phyloP scores from a whole-genome alignment of 2,797 vertebrate genomes.

The Chromis chromis region DNA sequence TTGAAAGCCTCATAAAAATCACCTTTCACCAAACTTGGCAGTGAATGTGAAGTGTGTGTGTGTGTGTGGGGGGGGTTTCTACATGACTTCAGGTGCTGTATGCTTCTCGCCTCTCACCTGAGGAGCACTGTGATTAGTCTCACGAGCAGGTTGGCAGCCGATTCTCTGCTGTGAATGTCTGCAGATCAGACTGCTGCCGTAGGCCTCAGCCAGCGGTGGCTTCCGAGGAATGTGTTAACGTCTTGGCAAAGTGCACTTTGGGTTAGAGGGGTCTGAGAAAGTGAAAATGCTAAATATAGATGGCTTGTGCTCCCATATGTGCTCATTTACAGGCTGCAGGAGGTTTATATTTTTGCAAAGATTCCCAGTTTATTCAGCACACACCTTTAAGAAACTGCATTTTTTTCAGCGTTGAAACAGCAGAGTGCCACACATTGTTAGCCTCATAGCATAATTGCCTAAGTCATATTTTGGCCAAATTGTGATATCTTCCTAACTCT shows the following conservation, averaged over 20 bases:
- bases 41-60: neutral
- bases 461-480: too few species aligned
- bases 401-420: conserved; percentile 12
- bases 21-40: neutral
- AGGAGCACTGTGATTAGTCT: too few species aligned
- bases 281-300: neutral
- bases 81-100: too few species aligned
- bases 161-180: neutral
- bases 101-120: too few species aligned
- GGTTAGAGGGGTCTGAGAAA: conserved; percentile 16
- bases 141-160: neutral
- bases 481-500: too few species aligned
- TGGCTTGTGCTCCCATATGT: neutral
- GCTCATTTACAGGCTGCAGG: neutral
- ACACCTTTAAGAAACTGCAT: neutral
- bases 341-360: neutral
- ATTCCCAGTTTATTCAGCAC: too few species aligned
- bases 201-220: neutral
- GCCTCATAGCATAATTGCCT: too few species aligned
- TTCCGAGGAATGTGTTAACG: conserved; percentile 35
- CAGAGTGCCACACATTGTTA: too few species aligned
- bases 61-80: neutral
- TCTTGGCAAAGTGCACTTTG: conserved; percentile 9
- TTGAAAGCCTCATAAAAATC: neutral
- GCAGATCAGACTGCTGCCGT: neutral